Evolutionary conservation across 2,797 vertebrate genomes (phyloP), one percentile per base, ranked within the genome.

Genomic region (Pipistrellus pipistrellus): DNA sequence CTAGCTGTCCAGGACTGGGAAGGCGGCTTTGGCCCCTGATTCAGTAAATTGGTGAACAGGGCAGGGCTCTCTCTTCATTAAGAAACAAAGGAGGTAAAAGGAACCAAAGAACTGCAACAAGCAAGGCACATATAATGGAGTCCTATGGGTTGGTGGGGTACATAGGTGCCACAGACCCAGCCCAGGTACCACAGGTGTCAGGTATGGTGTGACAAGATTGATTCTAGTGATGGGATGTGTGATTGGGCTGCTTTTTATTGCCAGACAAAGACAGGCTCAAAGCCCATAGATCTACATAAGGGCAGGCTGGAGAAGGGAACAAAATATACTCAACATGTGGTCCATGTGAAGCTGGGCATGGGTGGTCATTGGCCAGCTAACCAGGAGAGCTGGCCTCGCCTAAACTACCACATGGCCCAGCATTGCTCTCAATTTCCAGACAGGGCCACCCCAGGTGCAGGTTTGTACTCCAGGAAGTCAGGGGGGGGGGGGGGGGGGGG

Each of bases 401-500:
- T 90, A 17, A 32, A 38, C 53, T 14, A 75, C 8, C 71, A n/a
- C 66, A 10, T 20, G 35, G 13, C 14, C 12, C 32, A 41, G n/a
- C 0, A 8, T 11, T 17, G 20, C 44, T 80, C 44, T 46, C 18
- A 77, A 38, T 59, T 15, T 44, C 23, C n/a, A 62, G n/a, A 23
- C 0, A 30, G 21, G 1, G 11, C 3, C 38, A 59, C 21, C 5
- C 13, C 35, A 85, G 62, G 64, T 10, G 13, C 30, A 30, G 25
- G 18, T 27, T 38, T 23, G 7, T 5, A 38, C 0, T 57, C 59
- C 5, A 35, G 3, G 3, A 85, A 84, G n/a, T 57, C 78, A 35
- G 21, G 1, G 4, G 17, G 5, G 4, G 5, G 35, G 21, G 1
- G 4, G 17, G 5, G 4, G 5, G n/a, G n/a, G 35, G 21, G 1